Conservation (phyloP, 2,797 vertebrate genomes). For the Spinus pinus region DNA sequence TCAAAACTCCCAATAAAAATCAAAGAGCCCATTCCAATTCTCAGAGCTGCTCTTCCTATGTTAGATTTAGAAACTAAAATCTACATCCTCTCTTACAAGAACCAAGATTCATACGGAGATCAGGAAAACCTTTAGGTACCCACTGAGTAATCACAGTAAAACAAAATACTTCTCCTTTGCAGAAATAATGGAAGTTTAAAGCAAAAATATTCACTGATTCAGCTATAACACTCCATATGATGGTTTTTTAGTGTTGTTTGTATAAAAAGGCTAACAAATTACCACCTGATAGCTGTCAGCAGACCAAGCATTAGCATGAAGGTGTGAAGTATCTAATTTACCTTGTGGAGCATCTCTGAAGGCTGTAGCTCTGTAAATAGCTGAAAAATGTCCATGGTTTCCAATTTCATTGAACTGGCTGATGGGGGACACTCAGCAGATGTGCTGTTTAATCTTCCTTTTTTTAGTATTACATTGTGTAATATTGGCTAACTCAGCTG, state of each 20-base stretch:
- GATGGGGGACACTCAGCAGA: neutral
- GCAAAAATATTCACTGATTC: neutral
- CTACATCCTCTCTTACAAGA: neutral
- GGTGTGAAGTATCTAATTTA: neutral
- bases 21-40: neutral
- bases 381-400: fast-evolving
- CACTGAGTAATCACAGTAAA: neutral
- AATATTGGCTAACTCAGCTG: neutral
- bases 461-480: neutral
- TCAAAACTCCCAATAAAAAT: neutral
- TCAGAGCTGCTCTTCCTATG: neutral
- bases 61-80: neutral
- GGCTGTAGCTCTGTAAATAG: neutral
- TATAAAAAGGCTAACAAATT: neutral
- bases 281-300: neutral
- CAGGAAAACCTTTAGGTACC: neutral
- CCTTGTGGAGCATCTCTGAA: neutral
- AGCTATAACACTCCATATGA: neutral
- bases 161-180: neutral
- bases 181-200: neutral
- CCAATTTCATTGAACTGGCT: neutral
- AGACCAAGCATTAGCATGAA: neutral
- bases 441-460: neutral
- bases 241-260: neutral
- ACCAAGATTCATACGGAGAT: neutral